Evolutionary conservation across 2,888 invertebrate species (phyloP).

Genomic region (Atrina japonica): DNA sequence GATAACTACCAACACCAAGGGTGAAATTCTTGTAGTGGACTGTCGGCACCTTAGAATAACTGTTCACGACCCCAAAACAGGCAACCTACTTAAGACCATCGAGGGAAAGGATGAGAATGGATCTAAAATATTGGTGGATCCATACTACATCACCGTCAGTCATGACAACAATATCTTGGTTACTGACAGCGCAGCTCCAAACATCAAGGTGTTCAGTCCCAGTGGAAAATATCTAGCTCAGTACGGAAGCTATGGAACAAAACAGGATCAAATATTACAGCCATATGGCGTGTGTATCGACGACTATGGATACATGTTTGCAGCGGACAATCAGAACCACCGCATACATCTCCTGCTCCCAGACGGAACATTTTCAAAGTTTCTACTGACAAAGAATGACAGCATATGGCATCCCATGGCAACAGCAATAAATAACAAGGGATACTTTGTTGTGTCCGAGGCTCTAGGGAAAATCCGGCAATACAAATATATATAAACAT

Average conservation of each 20-base stretch:
- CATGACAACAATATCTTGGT: slow-evolving; percentile 72
- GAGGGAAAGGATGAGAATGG: slow-evolving; percentile 55
- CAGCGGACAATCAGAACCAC: slow-evolving; percentile 76
- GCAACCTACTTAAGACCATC: slow-evolving; percentile 61
- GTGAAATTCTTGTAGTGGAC: slow-evolving; percentile 75
- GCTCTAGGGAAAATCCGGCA: slow-evolving; percentile 76
- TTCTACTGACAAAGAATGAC: slow-evolving; percentile 65
- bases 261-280: slow-evolving; percentile 68
- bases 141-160: slow-evolving; percentile 73
- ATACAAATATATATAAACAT: slow-evolving; percentile 66
- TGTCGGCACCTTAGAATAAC: slow-evolving; percentile 66
- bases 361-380: slow-evolving; percentile 68
- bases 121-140: slow-evolving; percentile 69
- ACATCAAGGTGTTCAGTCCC: slow-evolving; percentile 71
- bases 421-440: slow-evolving; percentile 63
- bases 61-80: slow-evolving; percentile 65
- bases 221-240: slow-evolving; percentile 62
- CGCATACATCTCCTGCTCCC: slow-evolving; percentile 72
- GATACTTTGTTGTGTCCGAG: slow-evolving; percentile 72
- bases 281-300: slow-evolving; percentile 76
- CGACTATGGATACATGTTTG: slow-evolving; percentile 71
- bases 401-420: slow-evolving; percentile 76
- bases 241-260: slow-evolving; percentile 70
- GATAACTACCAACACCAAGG: slow-evolving; percentile 64
- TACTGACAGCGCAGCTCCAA: slow-evolving; percentile 75